Conservation (phyloP, 2,797 vertebrate species). For the Acridotheres tristis region DNA sequence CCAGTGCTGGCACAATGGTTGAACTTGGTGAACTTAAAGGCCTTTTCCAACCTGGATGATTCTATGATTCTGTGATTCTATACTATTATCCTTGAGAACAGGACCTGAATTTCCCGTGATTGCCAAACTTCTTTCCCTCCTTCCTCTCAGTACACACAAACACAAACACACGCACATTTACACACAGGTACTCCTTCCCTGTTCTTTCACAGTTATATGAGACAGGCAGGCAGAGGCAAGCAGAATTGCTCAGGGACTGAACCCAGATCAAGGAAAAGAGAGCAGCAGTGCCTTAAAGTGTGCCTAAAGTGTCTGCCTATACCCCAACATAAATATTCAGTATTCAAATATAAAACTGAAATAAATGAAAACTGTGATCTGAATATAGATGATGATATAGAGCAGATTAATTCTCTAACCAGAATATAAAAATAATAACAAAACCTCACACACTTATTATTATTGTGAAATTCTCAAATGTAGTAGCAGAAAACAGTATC, state of each 20-base stretch:
- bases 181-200: not conserved
- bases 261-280: not conserved
- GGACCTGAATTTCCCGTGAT: not conserved
- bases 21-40: not conserved
- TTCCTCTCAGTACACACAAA: not conserved
- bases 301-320: not conserved
- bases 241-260: not conserved
- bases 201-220: not conserved
- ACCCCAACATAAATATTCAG: not conserved
- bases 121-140: not conserved
- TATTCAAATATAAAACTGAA: not conserved
- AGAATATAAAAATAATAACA: slow-evolving; percentile 10
- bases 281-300: not conserved
- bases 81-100: not conserved
- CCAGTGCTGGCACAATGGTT: not conserved
- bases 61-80: not conserved
- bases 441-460: not conserved
- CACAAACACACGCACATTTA: not conserved
- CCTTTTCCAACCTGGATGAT: not conserved
- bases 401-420: not conserved
- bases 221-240: not conserved
- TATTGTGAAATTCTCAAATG: not conserved
- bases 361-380: not conserved
- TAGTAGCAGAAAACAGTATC: not conserved
- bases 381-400: not conserved